Base-by-base conservation (phyloP, 1,140 invertebrate species). In the Lepidurus arcticus region DNA sequence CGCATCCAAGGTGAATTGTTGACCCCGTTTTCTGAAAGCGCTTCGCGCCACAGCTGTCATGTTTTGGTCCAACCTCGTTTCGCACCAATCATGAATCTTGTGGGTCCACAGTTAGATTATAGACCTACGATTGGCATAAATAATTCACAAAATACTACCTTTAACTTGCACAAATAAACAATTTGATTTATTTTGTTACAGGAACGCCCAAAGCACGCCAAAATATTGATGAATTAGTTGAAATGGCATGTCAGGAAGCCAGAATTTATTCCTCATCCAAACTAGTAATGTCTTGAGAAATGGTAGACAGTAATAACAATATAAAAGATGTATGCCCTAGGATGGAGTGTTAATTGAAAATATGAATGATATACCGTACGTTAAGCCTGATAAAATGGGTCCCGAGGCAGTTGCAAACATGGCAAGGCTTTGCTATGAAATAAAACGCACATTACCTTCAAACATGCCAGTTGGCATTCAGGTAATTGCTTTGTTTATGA, bases 311-410 rank as follows among this genome's bases (percentile, higher is more conserved):
- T 78, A 16, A 42, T 47, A 16, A 43, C 9, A 10, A 75, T 47
- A 78, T 34, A 47, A 79, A 8, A 78, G 24, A 79, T 80, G 78
- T 80, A 73, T 81, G 65, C 79, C 81, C 34, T 77, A 94, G 92
- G 91, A 94, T 86, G 91, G 88, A 24, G 84, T 95, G 2, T 83
- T 95, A 11, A 84, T 96, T 2, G 94, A 95, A 85, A 95, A 95
- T 83, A 95, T 95, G 93, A 88, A 94, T 83, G 94, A 95, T 83
- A 82, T 93, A 16, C 94, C 93, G 0, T 95, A 95, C 82, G 80
- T 91, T 1, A 86, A 87, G 79, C 82, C 86, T 1, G 83, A 84
- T 47, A 80, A 89, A 44, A 83, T 91, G 73, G 88, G 89, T 8
- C 91, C 93, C 2, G 93, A 95, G 85, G 87, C 88, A 21, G 88